Conservation (phyloP, 2,113 vertebrate species). For the Mastomys coucha region DNA sequence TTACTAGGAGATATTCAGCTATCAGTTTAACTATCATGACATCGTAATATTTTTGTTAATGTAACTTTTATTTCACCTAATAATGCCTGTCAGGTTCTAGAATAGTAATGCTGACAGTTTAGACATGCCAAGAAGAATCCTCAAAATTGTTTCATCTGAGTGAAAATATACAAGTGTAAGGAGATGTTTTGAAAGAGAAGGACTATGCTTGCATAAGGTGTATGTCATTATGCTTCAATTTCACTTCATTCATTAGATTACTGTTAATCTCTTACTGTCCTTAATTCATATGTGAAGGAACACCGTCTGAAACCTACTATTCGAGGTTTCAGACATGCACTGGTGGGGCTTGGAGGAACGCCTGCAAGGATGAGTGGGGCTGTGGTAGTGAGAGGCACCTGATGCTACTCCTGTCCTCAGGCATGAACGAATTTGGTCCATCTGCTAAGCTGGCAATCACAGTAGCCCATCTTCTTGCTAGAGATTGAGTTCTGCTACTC, state of each 20-base stretch:
- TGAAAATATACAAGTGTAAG: not conserved
- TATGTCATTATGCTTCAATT: not conserved
- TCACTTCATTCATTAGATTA: not conserved
- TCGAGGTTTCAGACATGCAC: not conserved
- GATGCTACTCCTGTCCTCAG: not conserved
- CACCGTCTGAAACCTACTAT: not conserved
- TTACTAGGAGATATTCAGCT: not conserved
- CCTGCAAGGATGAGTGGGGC: not conserved
- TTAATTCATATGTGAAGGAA: not conserved
- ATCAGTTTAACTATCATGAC: not conserved
- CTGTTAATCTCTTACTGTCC: not conserved
- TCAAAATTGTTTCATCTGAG: not conserved
- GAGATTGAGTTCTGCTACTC: not conserved
- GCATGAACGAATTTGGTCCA: not conserved
- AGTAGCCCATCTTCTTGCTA: not conserved
- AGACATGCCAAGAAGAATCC: not conserved
- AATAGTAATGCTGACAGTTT: not conserved
- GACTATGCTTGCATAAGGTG: not conserved
- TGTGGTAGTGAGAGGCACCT: not conserved
- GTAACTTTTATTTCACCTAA: not conserved
- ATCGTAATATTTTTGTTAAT: not conserved
- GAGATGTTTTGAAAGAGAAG: not conserved
- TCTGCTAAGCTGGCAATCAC: not conserved
- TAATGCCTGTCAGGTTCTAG: not conserved
- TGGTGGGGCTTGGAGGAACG: not conserved